These are phyloP conservation scores for Leptobrachium leishanense DNA, from an alignment of 2,113 vertebrate species.

Conservation along the genomic window DNA sequence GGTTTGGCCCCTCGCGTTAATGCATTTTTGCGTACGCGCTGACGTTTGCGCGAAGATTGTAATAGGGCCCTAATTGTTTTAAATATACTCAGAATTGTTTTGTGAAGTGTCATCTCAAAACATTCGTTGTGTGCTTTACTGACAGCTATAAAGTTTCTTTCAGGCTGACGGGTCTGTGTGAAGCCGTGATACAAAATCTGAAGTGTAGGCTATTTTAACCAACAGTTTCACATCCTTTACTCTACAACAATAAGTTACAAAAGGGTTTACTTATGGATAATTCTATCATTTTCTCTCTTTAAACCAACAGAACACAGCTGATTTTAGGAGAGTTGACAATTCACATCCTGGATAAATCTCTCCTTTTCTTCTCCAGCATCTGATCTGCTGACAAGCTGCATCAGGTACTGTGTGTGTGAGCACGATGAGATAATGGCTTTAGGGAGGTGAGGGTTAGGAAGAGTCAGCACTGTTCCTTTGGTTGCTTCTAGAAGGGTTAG, in stretches of 20 bases:
- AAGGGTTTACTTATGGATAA: slow-evolving; percentile 27
- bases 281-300: slow-evolving; percentile 45
- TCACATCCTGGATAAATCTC: slow-evolving; percentile 51
- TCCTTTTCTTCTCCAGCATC: slow-evolving; percentile 46
- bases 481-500: slow-evolving; percentile 29
- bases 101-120: too few relatives aligned
- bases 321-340: slow-evolving; percentile 50
- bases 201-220: background rate
- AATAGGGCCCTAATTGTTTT: too few relatives aligned
- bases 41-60: too few relatives aligned
- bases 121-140: too few relatives aligned
- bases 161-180: too few relatives aligned
- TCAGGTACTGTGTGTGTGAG: slow-evolving; percentile 43
- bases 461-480: slow-evolving; percentile 38
- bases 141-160: too few relatives aligned
- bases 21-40: too few relatives aligned
- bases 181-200: background rate
- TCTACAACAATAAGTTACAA: slow-evolving; percentile 28
- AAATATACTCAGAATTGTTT: too few relatives aligned
- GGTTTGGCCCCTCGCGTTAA: too few relatives aligned
- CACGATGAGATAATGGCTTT: slow-evolving; percentile 45
- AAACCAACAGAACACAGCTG: slow-evolving; percentile 40
- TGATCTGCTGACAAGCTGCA: slow-evolving; percentile 45
- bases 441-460: slow-evolving; percentile 39
- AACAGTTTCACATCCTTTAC: slow-evolving; percentile 21